Conservation (phyloP, 2,113 vertebrate genomes). For the Naja naja region DNA sequence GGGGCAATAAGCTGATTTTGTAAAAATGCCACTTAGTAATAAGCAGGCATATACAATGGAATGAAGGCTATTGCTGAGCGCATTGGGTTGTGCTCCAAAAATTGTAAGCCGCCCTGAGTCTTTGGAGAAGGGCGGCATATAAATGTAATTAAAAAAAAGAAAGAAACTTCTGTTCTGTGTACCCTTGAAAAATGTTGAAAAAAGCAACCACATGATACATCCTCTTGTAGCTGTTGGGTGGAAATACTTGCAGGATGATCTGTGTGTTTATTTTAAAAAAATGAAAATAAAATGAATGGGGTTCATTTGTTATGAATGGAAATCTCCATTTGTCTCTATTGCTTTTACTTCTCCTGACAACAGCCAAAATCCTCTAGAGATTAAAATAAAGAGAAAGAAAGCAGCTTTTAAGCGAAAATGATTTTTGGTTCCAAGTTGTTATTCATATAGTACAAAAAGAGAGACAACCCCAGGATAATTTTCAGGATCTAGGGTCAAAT, state of each 20-base stretch:
- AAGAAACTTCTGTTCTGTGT: background rate
- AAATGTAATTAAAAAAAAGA: too few relatives aligned
- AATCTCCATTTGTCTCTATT: background rate
- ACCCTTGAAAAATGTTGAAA: background rate
- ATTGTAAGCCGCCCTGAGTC: too few relatives aligned
- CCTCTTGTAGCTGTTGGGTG: background rate
- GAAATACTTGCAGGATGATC: background rate
- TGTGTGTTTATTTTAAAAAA: background rate
- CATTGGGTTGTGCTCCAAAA: too few relatives aligned
- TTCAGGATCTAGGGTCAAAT: background rate
- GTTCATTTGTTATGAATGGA: background rate
- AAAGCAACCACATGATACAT: background rate
- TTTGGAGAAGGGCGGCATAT: too few relatives aligned
- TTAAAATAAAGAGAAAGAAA: background rate
- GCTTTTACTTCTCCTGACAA: background rate
- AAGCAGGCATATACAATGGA: too few relatives aligned
- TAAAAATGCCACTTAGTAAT: too few relatives aligned
- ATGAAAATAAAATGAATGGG: background rate
- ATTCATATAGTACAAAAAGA: background rate
- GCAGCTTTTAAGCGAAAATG: background rate
- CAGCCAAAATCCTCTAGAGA: background rate
- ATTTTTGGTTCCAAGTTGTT: background rate
- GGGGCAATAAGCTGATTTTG: too few relatives aligned
- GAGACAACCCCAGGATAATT: background rate
- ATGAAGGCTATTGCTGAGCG: too few relatives aligned